A percentile compares a stretch with the other conserved stretches of the same genome.
Conservation (phyloP, 2,113 vertebrate genomes). For the Psilopsiagon aurifrons region DNA sequence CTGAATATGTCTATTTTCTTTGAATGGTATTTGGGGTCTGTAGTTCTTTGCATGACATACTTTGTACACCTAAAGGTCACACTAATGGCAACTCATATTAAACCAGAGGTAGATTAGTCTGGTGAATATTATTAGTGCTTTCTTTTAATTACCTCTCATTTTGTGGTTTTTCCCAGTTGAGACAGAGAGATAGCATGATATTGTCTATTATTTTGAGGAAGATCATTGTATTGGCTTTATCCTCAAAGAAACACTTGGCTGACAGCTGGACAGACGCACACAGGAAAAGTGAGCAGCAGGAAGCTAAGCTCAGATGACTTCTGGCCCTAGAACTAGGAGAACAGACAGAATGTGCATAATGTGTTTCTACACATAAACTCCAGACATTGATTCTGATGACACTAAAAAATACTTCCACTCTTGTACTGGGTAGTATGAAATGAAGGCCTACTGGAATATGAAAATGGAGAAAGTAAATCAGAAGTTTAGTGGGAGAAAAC, state of each 20-base stretch:
- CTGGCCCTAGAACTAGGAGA: neutral
- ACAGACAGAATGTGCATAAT: neutral
- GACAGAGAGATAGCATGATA: neutral
- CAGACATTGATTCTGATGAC: neutral
- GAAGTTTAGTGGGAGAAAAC: neutral
- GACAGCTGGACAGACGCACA: neutral
- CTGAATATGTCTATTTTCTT: neutral
- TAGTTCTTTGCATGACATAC: neutral
- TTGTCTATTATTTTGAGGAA: neutral
- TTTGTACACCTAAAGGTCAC: neutral
- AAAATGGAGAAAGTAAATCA: neutral
- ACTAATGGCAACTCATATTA: neutral
- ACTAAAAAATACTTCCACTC: neutral
- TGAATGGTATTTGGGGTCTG: neutral
- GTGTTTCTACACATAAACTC: neutral
- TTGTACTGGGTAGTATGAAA: neutral
- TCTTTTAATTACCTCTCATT: neutral
- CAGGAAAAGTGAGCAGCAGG: neutral
- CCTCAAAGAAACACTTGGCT: neutral
- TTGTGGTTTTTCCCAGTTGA: neutral
- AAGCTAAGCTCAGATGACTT: neutral
- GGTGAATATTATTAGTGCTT: neutral
- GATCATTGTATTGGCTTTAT: neutral
- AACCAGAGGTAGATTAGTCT: neutral
- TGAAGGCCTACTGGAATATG: neutral